Evolutionary conservation across 2,888 invertebrate species (phyloP), one percentile per base, ranked within the genome.

Genomic region (Rutpela maculata): DNA sequence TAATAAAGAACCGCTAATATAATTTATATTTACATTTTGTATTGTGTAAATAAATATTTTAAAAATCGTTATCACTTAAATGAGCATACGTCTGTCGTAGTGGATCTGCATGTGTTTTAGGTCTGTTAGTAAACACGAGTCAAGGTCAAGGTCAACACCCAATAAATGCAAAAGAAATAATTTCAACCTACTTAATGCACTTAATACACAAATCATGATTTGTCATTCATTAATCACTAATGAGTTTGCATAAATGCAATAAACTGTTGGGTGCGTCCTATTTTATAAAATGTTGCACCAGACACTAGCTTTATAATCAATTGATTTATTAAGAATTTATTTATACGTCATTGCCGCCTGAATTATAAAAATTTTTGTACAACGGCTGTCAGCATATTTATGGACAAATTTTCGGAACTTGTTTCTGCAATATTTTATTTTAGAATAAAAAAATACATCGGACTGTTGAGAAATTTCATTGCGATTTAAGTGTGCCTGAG

Each of bases 121-220:
- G 31, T 22, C 7, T 26, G n/a, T 60, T 60, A 26, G 22, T 22
- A 22, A 22, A 60, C 60, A 60, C 60, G 60, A 60, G 60, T 15
- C 60, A 22, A 60, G 60, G 60, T 15, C 66, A 66, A 50, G 22
- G 22, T 17, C 7, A n/a, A 9, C 19, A 15, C 18, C 11, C 9
- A 15, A 22, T 0, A 35, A 35, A 6, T 3, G 26, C 12, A 66
- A 3, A 31, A 43, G 4, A 55, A 22, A n/a, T 60, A 60, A 50
- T 66, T 66, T 19, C 50, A 17, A 26, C 65, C 35, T 18, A 22
- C 66, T 66, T 15, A 50, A 50, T 7, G 5, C 7, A 35, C 1
- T 43, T 43, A 43, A 12, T 43, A 7, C 43, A 1, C 15, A 15
- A 43, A 15, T 43, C 50, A 50, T n/a, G n/a, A 50, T 12, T 50